A percentile compares a stretch with the other conserved stretches of the same genome.
Evolutionary conservation across 2,888 invertebrate genomes (phyloP).

Genomic region (Lasioglossum oenotherae): DNA sequence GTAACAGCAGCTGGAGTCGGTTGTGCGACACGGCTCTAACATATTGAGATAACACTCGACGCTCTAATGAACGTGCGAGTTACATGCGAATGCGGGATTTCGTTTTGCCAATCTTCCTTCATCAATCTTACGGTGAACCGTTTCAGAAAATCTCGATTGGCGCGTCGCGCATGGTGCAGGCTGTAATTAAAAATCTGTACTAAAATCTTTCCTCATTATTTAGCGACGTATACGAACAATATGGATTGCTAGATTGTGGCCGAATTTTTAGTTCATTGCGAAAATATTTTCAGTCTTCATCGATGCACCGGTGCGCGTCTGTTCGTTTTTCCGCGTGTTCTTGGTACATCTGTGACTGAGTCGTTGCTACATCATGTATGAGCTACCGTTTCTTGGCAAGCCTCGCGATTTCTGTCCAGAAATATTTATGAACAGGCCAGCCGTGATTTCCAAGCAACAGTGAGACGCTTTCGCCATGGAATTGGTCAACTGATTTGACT

Average conservation of each 20-base stretch:
- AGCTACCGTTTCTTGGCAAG: neutral
- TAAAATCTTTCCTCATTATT: neutral
- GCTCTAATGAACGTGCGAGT: neutral
- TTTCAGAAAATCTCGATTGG: neutral
- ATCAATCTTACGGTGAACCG: neutral
- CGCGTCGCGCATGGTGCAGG: neutral
- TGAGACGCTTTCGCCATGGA: neutral
- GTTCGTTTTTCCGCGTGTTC: neutral
- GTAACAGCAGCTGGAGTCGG: neutral
- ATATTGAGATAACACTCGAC: neutral
- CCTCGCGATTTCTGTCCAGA: neutral
- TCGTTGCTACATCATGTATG: neutral
- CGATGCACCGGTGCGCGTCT: neutral
- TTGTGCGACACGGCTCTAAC: neutral
- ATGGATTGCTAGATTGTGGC: too few relatives aligned
- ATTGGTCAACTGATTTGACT: too few relatives aligned
- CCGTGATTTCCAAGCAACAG: neutral
- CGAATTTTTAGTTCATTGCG: neutral
- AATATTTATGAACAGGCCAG: neutral
- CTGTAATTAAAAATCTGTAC: neutral
- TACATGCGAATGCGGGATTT: neutral
- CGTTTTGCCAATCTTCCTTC: neutral
- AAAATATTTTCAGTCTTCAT: neutral
- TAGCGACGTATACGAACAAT: too few relatives aligned
- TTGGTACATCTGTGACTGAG: neutral